Evolutionary conservation across 2,888 invertebrate genomes (phyloP), one percentile per base, ranked within the genome.

Genomic region (Sussaba pulchella): DNA sequence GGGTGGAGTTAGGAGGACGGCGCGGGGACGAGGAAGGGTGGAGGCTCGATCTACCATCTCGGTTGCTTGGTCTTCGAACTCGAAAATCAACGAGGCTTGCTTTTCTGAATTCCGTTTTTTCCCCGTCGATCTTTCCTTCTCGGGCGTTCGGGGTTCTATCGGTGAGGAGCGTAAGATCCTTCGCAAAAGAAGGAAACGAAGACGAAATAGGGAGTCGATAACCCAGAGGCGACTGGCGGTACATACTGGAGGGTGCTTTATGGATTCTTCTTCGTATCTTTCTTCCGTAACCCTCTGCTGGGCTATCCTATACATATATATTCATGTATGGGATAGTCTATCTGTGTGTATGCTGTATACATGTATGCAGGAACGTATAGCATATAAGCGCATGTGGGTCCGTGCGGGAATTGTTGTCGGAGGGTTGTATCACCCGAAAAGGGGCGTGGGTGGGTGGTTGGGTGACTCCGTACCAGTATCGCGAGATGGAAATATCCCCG

Each of bases 211-310:
- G 59, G 77, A 77, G 81, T 81, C 81, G 82, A 82, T 82, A 78
- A 75, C 75, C 82, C 70, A 63, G 72, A 75, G 82, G 81, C 71
- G 71, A 73, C 73, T 73, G 81, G 67, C 72, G 75, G 69, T 78
- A 81, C 72, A 70, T 63, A 78, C 71, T 72, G 69, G 79, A 73
- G 82, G 81, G 81, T 81, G 82, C 78, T 72, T 80, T 81, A 82
- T 81, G 85, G 83, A 84, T 88, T 85, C 85, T 84, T 81, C 81
- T 72, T 78, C 84, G 83, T 84, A 84, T 84, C 84, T 84, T 82
- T 85, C 83, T 79, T 85, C 84, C 85, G 83, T 85, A 84, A 83
- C 82, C 81, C 82, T 73, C 63, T 71, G 59, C 69, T 66, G 26
- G 47, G 64, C 70, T 73, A 72, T 61, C 45, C 72, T 67, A 43